Percentiles rank a stretch among this genome's conserved stretches.
Conservation (phyloP, 2,888 invertebrate genomes). For the Sycophila texana region DNA sequence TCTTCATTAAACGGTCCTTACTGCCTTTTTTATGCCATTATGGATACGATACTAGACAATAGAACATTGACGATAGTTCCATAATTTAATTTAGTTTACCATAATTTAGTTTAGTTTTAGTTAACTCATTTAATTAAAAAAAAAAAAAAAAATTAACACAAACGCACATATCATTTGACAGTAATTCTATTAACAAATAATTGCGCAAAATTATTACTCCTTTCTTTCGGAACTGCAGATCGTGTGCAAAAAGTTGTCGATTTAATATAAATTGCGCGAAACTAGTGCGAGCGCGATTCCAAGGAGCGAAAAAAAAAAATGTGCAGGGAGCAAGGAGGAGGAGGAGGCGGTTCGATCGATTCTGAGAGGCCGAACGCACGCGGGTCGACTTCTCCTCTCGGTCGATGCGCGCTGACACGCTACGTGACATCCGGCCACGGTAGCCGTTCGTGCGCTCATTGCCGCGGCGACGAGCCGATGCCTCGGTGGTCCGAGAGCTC, state of each 20-base stretch:
- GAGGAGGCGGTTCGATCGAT: slow-evolving; percentile 7
- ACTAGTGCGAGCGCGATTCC: neutral
- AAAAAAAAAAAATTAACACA: no score
- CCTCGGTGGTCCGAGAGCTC: slow-evolving; percentile 24
- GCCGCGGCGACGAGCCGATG: slow-evolving; percentile 2
- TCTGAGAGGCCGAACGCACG: slow-evolving; percentile 34
- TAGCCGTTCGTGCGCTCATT: slow-evolving; percentile 20
- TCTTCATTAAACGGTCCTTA: no score
- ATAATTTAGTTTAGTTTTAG: no score
- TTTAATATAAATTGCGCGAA: neutral
- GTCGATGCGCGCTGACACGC: slow-evolving; percentile 43
- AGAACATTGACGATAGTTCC: no score
- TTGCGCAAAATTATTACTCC: neutral
- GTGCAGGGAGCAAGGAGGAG: neutral
- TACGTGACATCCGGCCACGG: slow-evolving; percentile 59
- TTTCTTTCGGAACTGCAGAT: neutral
- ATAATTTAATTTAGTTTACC: no score
- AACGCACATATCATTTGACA: no score
- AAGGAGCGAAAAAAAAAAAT: neutral
- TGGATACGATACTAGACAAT: no score
- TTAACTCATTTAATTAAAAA: no score
- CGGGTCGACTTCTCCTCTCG: slow-evolving; percentile 9
- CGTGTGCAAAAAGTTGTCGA: neutral
- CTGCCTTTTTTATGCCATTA: no score
- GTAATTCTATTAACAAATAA: no score